Evolutionary conservation across 2,113 vertebrate genomes (phyloP).

Genomic region (Hylia prasina): DNA sequence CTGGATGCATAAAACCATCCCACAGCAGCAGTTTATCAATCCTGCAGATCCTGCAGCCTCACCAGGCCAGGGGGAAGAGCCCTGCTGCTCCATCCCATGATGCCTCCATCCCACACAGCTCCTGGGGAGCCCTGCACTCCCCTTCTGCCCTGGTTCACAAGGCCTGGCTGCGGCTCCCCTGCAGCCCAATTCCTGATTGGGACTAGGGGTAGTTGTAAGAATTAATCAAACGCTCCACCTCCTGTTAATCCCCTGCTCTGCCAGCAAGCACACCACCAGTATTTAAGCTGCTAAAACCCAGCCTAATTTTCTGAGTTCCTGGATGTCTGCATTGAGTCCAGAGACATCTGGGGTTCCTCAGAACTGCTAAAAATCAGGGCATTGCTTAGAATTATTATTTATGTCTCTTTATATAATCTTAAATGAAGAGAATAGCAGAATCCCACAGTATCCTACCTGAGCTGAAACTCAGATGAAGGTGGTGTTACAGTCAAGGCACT

Average conservation of each 20-base stretch:
- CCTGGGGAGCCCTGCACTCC: neutral
- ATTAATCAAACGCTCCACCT: neutral
- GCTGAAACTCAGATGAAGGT: neutral
- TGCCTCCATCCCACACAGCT: neutral
- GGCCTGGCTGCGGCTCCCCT: neutral
- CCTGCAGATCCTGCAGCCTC: neutral
- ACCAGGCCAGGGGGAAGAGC: neutral
- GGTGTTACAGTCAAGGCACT: neutral
- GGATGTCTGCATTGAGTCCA: neutral
- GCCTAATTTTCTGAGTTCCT: neutral
- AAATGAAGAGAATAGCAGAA: neutral
- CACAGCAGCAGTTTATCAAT: neutral
- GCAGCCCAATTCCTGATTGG: neutral
- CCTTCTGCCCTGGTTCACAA: neutral
- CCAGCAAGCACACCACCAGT: neutral
- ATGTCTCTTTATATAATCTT: neutral
- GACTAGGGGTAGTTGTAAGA: neutral
- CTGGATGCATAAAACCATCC: neutral
- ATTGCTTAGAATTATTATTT: neutral
- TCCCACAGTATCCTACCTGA: neutral
- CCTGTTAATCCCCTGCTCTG: neutral
- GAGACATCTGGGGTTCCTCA: neutral
- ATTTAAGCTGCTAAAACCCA: neutral
- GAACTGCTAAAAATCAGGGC: neutral
- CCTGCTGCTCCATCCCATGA: fast-evolving